Percentiles rank a stretch among this genome's conserved stretches.
phyloP scores from a whole-genome alignment of 2,113 vertebrate genomes.

The Myotis brandtii region DNA sequence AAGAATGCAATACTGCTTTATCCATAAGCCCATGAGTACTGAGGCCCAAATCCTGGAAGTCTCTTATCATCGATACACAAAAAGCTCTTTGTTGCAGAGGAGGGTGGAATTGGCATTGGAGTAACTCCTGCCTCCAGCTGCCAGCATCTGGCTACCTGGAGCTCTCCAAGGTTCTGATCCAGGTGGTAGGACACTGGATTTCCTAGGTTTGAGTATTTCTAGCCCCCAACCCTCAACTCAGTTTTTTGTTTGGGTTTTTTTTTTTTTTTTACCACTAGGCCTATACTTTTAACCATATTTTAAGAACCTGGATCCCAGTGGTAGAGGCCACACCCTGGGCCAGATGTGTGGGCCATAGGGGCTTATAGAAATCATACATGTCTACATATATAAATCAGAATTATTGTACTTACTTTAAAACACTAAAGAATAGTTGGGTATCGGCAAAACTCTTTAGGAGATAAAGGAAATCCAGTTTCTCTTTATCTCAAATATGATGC shows the following conservation, averaged over 20 bases:
- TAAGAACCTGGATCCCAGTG: not conserved
- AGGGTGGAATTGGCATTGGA: not conserved
- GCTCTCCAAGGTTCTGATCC: slow-evolving; percentile 75
- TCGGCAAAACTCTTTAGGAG: not conserved
- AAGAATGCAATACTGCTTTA: slow-evolving; percentile 35
- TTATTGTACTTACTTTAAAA: slow-evolving; percentile 29
- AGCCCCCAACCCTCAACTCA: not conserved
- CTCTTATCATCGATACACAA: not conserved
- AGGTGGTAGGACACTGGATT: not conserved
- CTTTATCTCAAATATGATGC: slow-evolving; percentile 23
- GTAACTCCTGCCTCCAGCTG: not conserved
- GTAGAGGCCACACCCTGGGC: not conserved
- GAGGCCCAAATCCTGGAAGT: not conserved
- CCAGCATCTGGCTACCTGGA: slow-evolving; percentile 42
- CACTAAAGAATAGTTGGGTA: not conserved
- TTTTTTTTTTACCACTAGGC: not conserved
- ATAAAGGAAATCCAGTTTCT: slow-evolving; percentile 40
- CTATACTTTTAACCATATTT: not conserved
- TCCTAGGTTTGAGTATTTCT: not conserved
- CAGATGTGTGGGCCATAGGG: not conserved
- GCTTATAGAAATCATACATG: not conserved
- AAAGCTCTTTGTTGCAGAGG: slow-evolving; percentile 29
- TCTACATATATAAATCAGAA: not conserved
- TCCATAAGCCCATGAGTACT: not conserved
- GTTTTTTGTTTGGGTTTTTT: not conserved